Percentiles rank a stretch among this genome's conserved stretches.
Evolutionary conservation across 1,140 invertebrate genomes (phyloP).

Genomic region (Drosophila nasuta): DNA sequence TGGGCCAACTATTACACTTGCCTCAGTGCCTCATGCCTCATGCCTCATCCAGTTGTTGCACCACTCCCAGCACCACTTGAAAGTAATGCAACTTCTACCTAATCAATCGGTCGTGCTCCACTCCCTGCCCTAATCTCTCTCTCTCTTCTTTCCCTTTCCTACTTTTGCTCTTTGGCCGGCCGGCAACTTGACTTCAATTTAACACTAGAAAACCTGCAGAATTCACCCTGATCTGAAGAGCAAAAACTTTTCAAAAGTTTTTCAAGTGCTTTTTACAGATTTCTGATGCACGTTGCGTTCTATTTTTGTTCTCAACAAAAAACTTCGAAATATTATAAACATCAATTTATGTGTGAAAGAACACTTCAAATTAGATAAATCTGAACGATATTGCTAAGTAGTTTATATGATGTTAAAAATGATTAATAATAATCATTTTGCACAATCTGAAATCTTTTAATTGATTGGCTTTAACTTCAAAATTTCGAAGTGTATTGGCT

Average conservation of each 20-base stretch:
- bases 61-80: slow-evolving; percentile 55
- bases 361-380: too few species aligned
- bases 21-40: not conserved
- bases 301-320: not conserved
- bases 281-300: not conserved
- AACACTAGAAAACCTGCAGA: slow-evolving; percentile 49
- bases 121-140: not conserved
- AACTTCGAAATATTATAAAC: too few species aligned
- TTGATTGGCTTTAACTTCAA: too few species aligned
- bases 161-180: slow-evolving; percentile 5
- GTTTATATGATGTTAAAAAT: too few species aligned
- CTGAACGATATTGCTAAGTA: too few species aligned
- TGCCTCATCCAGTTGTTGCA: slow-evolving; percentile 5
- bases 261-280: not conserved
- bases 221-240: not conserved
- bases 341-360: too few species aligned
- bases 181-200: slow-evolving; percentile 49
- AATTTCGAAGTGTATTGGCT: too few species aligned
- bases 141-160: slow-evolving; percentile 2
- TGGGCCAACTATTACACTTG: slow-evolving; percentile 53
- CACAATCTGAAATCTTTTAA: too few species aligned
- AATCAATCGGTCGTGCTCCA: slow-evolving; percentile 65
- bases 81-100: slow-evolving; percentile 46
- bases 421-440: too few species aligned
- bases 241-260: slow-evolving; percentile 1